Evolutionary conservation across 2,888 invertebrate genomes (phyloP), one percentile per base, ranked within the genome.

Genomic region (Diadromus collaris): DNA sequence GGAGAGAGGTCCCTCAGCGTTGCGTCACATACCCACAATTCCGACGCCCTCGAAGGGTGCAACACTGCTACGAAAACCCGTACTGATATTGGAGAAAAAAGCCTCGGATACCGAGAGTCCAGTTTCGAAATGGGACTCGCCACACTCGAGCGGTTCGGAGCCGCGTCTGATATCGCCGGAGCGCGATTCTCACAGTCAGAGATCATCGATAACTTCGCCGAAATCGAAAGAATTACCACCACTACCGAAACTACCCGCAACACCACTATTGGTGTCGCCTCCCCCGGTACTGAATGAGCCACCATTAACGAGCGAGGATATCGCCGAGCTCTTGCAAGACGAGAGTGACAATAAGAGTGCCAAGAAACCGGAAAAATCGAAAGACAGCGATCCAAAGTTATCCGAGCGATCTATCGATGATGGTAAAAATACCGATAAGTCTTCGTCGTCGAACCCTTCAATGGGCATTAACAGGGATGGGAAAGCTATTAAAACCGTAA

Each of bases 311-410:
- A 86, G 85, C 46, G 89, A 89, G 64, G 91, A 91, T 69, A 41
- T 91, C 27, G 88, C 88, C 1, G 89, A 89, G 54, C 81, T 89
- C 13, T 73, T 91, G 80, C 82, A 88, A 75, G 85, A 93, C 86
- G 90, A 91, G 86, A 83, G 91, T 90, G 82, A 89, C 86, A 83
- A 76, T 21, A 82, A 81, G 70, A 80, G 78, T 24, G 76, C 81
- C 10, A 81, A 79, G 56, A 81, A 84, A 27, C 60, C 74, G 16
- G 83, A 74, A 24, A 41, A 19, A 16, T 56, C 64, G 27, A 63
- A 16, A 0, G 73, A 56, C 9, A 60, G 46, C 4, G 70, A 60
- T n/a, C 6, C 44, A 34, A 68, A 38, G 16, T 67, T 16, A 21
- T 41, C 19, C 4, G 76, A 76, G 13, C 44, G 72, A 51, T 9